Conservation (phyloP, 2,797 vertebrate genomes). For the Pangasius djambal region DNA sequence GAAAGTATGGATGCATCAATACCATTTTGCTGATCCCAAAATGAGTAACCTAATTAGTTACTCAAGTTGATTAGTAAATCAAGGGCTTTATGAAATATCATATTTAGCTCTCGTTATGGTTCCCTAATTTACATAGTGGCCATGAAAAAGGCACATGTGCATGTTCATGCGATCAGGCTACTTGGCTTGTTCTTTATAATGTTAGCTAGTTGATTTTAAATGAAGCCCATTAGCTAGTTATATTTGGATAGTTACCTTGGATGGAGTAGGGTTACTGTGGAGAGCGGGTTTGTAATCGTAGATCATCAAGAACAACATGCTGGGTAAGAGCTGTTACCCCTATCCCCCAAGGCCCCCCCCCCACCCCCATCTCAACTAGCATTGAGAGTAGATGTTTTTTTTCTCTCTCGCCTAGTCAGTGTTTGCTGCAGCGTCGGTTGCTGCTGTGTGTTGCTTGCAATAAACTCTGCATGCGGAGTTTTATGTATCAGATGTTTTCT, state of each 20-base stretch:
- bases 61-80: background rate
- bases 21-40: background rate
- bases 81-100: background rate
- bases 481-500: background rate
- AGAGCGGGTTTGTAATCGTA: background rate
- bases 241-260: background rate
- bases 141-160: background rate
- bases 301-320: background rate
- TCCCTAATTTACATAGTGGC: background rate
- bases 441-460: background rate
- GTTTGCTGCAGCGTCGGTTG: background rate
- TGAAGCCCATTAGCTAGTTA: background rate
- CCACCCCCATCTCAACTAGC: background rate
- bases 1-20: no score
- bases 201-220: background rate
- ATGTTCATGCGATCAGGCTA: background rate
- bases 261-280: background rate
- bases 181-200: background rate
- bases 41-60: background rate
- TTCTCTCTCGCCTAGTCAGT: background rate
- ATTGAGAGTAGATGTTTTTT: background rate
- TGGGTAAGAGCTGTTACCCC: background rate
- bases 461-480: background rate
- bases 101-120: background rate
- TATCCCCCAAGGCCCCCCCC: no score